Conservation (phyloP, 2,113 vertebrate genomes). For the Steatornis caripensis region DNA sequence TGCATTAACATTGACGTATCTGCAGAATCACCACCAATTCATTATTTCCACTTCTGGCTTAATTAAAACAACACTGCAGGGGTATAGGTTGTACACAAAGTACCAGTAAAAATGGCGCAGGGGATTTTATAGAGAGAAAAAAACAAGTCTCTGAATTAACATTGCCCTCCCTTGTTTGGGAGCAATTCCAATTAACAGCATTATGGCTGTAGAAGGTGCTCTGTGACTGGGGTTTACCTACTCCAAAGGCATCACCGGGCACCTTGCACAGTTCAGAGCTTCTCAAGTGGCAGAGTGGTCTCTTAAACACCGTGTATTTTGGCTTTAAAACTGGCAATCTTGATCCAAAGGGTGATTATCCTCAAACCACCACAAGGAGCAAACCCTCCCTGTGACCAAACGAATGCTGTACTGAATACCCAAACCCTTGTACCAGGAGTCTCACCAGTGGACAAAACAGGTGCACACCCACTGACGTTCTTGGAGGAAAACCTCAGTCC, state of each 20-base stretch:
- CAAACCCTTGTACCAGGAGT: background rate
- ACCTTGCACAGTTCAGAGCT: background rate
- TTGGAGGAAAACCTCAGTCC: background rate
- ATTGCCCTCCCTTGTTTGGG: background rate
- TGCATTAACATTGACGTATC: background rate
- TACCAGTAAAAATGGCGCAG: background rate
- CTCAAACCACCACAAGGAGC: background rate
- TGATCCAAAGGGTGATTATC: background rate
- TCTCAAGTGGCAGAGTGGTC: background rate
- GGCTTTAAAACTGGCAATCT: slow-evolving; percentile 47
- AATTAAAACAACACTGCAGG: slow-evolving; percentile 19
- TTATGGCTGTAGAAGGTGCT: background rate
- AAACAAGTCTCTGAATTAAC: background rate
- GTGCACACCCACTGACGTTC: background rate
- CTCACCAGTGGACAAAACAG: background rate
- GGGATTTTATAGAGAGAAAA: background rate
- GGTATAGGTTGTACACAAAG: background rate
- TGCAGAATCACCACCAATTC: slow-evolving; percentile 14
- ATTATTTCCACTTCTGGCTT: slow-evolving; percentile 38
- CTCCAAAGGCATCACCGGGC: background rate
- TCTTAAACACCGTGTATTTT: background rate
- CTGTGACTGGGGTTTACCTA: background rate
- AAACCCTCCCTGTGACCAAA: slow-evolving; percentile 9
- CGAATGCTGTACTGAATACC: background rate
- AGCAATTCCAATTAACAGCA: background rate